Conservation (phyloP, 2,113 vertebrate species). For the Campylorhamphus procurvoides region DNA sequence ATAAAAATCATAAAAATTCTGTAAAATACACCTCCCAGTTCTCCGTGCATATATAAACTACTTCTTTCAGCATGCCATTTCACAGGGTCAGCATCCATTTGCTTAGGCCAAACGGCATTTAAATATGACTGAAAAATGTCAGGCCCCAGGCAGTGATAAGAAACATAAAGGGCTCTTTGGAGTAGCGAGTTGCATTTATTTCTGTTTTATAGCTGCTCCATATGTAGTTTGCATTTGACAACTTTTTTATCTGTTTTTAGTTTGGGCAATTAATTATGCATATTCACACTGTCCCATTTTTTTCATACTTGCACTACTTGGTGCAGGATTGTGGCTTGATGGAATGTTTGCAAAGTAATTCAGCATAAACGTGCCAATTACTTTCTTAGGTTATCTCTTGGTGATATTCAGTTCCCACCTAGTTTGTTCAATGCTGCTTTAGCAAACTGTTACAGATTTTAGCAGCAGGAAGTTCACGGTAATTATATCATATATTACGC, state of each 20-base stretch:
- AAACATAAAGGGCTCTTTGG: background rate
- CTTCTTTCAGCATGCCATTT: background rate
- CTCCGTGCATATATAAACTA: background rate
- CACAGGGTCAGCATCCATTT: background rate
- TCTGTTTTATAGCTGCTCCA: background rate
- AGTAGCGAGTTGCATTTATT: background rate
- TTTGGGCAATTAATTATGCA: background rate
- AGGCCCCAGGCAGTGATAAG: background rate
- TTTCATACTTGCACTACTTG: background rate
- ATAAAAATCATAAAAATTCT: background rate
- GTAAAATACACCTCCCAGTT: background rate
- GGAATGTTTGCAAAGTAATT: constrained; percentile 4
- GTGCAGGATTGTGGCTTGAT: background rate
- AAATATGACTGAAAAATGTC: background rate
- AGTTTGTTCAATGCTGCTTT: background rate
- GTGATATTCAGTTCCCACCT: background rate
- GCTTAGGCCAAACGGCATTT: background rate
- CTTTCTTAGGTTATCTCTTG: background rate
- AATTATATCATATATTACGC: background rate
- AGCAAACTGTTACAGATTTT: background rate
- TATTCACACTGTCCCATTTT: background rate
- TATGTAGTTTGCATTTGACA: background rate
- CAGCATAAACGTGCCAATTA: background rate
- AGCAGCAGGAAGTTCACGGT: background rate
- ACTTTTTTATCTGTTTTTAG: background rate